Evolutionary conservation across 2,888 invertebrate genomes (phyloP).

Genomic region (Melinaea marsaeus): DNA sequence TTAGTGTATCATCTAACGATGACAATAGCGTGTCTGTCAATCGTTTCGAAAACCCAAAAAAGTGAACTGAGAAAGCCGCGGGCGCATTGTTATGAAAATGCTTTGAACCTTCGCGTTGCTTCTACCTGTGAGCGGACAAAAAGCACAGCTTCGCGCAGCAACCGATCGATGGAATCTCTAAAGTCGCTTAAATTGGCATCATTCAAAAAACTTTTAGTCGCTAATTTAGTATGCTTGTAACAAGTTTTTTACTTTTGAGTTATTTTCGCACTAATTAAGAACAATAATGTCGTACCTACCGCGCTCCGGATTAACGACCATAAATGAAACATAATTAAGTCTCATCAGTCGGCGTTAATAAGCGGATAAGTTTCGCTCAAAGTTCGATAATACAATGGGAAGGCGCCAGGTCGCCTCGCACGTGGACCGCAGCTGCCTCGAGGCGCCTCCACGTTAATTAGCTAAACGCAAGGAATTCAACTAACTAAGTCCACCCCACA

Average conservation of each 20-base stretch:
- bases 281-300: slow-evolving; percentile 37
- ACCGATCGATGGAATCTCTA: slow-evolving; percentile 57
- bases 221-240: slow-evolving; percentile 65
- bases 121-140: slow-evolving; percentile 71
- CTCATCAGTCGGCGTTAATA: slow-evolving; percentile 7
- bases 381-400: background rate
- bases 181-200: slow-evolving; percentile 65
- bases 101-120: slow-evolving; percentile 64
- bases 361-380: no score
- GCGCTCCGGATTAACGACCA: slow-evolving; percentile 25
- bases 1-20: slow-evolving; percentile 70
- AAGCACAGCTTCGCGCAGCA: slow-evolving; percentile 68
- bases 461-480: slow-evolving; percentile 62
- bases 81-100: slow-evolving; percentile 77
- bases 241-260: slow-evolving; percentile 54
- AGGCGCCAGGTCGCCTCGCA: slow-evolving; percentile 39
- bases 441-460: slow-evolving; percentile 57
- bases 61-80: slow-evolving; percentile 67
- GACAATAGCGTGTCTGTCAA: slow-evolving; percentile 75
- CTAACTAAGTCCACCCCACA: slow-evolving; percentile 45
- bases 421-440: slow-evolving; percentile 63
- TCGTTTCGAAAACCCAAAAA: slow-evolving; percentile 65
- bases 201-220: slow-evolving; percentile 61
- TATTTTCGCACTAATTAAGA: slow-evolving; percentile 43
- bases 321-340: background rate